These are phyloP conservation scores for Prostheceraeus crozeri DNA, from an alignment of 2,888 invertebrate species.

Conservation along the genomic window DNA sequence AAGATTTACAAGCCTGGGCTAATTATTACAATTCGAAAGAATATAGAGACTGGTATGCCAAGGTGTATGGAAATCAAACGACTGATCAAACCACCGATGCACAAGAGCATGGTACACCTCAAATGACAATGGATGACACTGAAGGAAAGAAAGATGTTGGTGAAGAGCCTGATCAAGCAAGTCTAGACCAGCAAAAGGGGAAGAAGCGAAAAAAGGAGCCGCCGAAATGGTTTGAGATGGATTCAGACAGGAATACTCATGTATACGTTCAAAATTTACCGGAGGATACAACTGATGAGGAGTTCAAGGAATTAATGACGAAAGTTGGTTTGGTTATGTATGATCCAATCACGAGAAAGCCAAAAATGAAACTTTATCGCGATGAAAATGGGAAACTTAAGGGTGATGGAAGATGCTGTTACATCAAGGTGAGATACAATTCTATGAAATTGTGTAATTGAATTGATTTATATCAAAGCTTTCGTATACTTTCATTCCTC, in stretches of 20 bases:
- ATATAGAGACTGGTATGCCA: slow-evolving; percentile 31
- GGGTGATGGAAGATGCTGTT: slow-evolving; percentile 91
- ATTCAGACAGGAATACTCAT: slow-evolving; percentile 79
- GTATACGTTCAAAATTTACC: slow-evolving; percentile 77
- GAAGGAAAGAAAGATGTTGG: neutral
- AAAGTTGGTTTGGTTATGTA: slow-evolving; percentile 91
- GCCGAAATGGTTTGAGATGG: slow-evolving; percentile 79
- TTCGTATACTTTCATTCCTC: neutral
- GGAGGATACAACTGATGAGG: slow-evolving; percentile 51
- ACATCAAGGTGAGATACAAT: slow-evolving; percentile 80
- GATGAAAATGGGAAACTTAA: slow-evolving; percentile 74
- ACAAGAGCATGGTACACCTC: neutral
- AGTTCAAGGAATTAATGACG: slow-evolving; percentile 81
- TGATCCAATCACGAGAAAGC: slow-evolving; percentile 68
- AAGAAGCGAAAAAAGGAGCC: neutral
- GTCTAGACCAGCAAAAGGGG: slow-evolving; percentile 4
- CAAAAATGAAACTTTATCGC: slow-evolving; percentile 82
- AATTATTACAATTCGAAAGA: slow-evolving; percentile 23
- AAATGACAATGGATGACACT: no score
- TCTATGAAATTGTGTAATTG: no score
- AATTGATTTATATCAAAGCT: neutral
- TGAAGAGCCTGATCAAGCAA: slow-evolving; percentile 10
- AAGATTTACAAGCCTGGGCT: neutral
- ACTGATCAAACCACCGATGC: no score
- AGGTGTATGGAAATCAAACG: no score